A percentile compares a stretch with the other conserved stretches of the same genome.
Evolutionary conservation across 2,888 invertebrate species (phyloP).

Genomic region (Stenolophus ochropezus): DNA sequence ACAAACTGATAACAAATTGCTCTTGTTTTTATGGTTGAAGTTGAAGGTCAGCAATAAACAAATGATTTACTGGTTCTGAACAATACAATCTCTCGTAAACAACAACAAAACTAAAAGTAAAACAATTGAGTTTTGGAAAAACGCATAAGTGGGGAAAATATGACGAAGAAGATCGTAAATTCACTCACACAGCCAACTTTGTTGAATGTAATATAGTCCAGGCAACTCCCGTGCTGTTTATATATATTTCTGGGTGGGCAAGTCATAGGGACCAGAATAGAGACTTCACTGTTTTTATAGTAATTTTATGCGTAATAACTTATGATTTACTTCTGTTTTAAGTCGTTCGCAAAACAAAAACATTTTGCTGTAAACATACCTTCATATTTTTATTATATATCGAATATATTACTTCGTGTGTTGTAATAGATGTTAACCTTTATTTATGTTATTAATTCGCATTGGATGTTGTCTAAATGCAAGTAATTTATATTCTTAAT

Average conservation of each 20-base stretch:
- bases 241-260: conserved; percentile 59
- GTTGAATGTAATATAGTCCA: conserved; percentile 44
- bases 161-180: conserved; percentile 11
- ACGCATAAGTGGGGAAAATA: conserved; percentile 24
- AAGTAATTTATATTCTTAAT: background rate
- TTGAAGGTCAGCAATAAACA: conserved; percentile 2
- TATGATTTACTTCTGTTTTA: conserved; percentile 58
- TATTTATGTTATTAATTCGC: conserved; percentile 22
- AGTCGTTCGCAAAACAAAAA: conserved; percentile 54
- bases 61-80: background rate
- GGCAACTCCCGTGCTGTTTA: conserved; percentile 30
- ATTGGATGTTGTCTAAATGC: background rate
- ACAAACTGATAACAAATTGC: background rate
- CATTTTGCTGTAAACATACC: conserved; percentile 52
- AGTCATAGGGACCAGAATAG: conserved; percentile 52
- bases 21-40: background rate
- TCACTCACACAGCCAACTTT: conserved; percentile 26
- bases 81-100: background rate
- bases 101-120: background rate
- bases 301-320: conserved; percentile 60
- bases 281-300: conserved; percentile 60
- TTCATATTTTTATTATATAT: conserved; percentile 51
- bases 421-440: conserved; percentile 17
- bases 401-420: conserved; percentile 11
- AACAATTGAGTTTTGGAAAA: conserved; percentile 5